Evolutionary conservation across 1,140 invertebrate species (phyloP).

Genomic region (Centruroides vittatus): DNA sequence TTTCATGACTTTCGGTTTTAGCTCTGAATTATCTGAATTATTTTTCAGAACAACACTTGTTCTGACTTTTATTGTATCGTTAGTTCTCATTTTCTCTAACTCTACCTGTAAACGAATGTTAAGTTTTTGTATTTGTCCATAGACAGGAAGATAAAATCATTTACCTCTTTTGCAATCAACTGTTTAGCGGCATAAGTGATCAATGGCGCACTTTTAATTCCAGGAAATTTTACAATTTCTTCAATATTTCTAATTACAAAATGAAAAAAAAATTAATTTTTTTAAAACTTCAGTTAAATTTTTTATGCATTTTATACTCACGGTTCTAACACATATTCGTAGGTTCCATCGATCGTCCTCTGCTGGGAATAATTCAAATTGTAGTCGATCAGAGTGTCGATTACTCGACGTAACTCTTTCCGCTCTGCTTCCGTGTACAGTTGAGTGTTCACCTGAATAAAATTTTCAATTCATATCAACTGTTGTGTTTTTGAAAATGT

Average conservation of each 20-base stretch:
- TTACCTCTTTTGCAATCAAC: constrained; percentile 55
- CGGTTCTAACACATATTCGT: constrained; percentile 66
- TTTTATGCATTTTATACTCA: constrained; percentile 33
- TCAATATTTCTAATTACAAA: constrained; percentile 36
- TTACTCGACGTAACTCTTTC: constrained; percentile 48
- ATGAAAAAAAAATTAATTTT: neutral
- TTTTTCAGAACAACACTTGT: neutral
- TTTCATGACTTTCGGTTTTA: too few relatives aligned
- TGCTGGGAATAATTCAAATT: constrained; percentile 75
- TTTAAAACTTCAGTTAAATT: neutral
- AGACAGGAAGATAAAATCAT: neutral
- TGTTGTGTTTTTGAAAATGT: too few relatives aligned
- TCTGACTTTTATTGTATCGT: neutral
- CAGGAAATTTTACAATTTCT: constrained; percentile 34
- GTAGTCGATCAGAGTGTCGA: constrained; percentile 74
- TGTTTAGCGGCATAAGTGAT: constrained; percentile 57
- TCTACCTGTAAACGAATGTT: constrained; percentile 6
- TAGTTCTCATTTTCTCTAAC: constrained; percentile 12
- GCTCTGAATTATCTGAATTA: neutral
- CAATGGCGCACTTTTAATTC: constrained; percentile 27
- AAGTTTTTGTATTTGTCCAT: neutral
- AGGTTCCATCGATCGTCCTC: constrained; percentile 56
- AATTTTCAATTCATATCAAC: neutral
- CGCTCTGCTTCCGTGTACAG: constrained; percentile 63
- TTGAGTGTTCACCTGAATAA: constrained; percentile 45